Conservation (phyloP, 2,888 invertebrate genomes). For the Brachynemurus nebulosus region DNA sequence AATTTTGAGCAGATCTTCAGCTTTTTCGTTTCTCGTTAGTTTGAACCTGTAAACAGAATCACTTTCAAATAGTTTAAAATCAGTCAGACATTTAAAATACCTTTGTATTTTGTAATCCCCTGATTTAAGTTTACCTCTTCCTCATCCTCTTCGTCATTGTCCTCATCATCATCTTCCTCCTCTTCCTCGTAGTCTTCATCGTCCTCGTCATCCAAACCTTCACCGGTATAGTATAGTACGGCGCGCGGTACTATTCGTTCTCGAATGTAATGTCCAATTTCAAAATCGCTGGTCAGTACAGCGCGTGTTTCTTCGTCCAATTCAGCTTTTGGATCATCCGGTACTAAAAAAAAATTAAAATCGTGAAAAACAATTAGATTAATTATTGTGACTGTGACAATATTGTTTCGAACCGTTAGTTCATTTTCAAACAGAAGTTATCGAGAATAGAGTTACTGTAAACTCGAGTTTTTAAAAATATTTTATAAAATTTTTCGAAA, state of each 20-base stretch:
- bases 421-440: too few species aligned
- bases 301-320: constrained; percentile 79
- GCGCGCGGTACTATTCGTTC: constrained; percentile 96
- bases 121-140: constrained; percentile 6
- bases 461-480: too few species aligned
- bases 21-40: too few species aligned
- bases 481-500: too few species aligned
- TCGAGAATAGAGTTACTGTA: too few species aligned
- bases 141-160: constrained; percentile 9
- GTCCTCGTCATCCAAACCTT: constrained; percentile 31
- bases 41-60: too few species aligned
- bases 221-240: constrained; percentile 91
- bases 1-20: constrained; percentile 2
- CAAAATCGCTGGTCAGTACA: constrained; percentile 86
- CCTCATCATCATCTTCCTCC: constrained; percentile 10
- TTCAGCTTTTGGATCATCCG: constrained; percentile 67
- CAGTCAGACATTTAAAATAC: too few species aligned
- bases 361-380: not conserved
- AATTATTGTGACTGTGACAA: too few species aligned
- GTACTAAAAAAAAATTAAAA: constrained; percentile 37
- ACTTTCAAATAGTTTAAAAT: too few species aligned
- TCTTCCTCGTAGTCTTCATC: constrained; percentile 8
- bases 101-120: constrained; percentile 3
- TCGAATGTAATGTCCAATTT: constrained; percentile 95
- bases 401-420: too few species aligned